Evolutionary conservation across 2,113 vertebrate genomes (phyloP), one percentile per base, ranked within the genome.

Genomic region (Oryzias celebensis): DNA sequence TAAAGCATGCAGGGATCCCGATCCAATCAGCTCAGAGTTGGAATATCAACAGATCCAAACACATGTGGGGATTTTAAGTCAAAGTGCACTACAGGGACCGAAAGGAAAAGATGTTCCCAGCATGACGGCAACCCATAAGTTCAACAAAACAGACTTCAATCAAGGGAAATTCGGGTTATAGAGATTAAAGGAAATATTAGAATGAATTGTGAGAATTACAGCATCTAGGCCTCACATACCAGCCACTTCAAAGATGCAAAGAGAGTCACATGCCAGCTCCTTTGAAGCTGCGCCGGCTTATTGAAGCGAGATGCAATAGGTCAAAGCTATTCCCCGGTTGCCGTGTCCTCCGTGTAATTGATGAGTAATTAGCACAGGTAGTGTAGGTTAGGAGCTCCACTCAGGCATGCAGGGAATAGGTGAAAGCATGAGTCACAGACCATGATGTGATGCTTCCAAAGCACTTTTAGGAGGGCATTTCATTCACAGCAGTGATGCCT

Each of bases 331-430:
- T 85, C 76, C 63, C 68, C 42, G 55, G 62, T 68, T 62, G 66
- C 75, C 18, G 57, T 69, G 60, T 74, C 80, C 72, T 78, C 74
- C 78, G 72, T 67, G 74, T 89, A 87, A 89, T 78, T 86, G 85
- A 90, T 89, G 86, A 80, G 87, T 79, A 88, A 90, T 90, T 89
- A 88, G 83, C 68, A 50, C 80, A 82, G 78, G 73, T 78, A 70
- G 73, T n/a, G 64, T 45, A 75, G 84, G 84, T 85, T 82, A 74
- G 49, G 72, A 70, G 71, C 73, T 65, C 74, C 71, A 70, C 71
- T 71, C 68, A 8, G 57, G 80, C 77, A 44, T 52, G 7, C 46
- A 52, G 68, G 44, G 53, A 68, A 62, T n/a, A 53, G 75, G 72
- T 65, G 67, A 82, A 67, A 66, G 63, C 53, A 59, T 72, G 83